Evolutionary conservation across 1,140 invertebrate species (phyloP), one percentile per base, ranked within the genome.

Genomic region (Ostrea denselamellosa): DNA sequence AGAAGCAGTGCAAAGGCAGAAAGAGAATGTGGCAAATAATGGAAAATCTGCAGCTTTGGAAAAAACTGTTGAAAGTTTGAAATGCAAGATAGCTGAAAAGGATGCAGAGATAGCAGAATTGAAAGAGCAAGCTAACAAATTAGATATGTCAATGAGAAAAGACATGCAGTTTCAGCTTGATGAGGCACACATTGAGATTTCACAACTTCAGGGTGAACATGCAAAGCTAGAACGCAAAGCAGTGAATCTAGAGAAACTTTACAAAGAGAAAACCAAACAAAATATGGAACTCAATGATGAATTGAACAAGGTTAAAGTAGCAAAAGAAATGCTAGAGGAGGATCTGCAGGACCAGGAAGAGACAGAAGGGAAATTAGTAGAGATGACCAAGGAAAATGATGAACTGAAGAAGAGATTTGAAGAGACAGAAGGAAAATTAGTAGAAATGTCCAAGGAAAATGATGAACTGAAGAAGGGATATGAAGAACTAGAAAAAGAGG

Each of bases 121-220:
- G 22, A 71, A 68, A 44, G 85, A 81, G 8, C 71, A 85, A 3
- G 86, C 25, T 9, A 83, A 83, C n/a, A 83, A 83, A 22, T 44
- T 53, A 17, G 25, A 54, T 53, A 14, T 53, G 44, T 53, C 68
- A 28, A 86, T 85, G 8, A 56, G 56, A 12, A 89, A 85, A 54
- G 86, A 89, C 65, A 28, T 89, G 4, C 86, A 89, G 54, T 89
- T 89, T 53, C 88, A 89, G n/a, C 54, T 89, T 0, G 88, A 89
- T 8, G 88, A 89, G 82, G 85, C 84, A 71, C 25, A 84, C 22
- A 87, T 89, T n/a, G 88, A 89, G 81, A 86, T 86, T 52, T 85
- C 84, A 65, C 19, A 65, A 3, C n/a, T 87, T 14, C 83, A 87
- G 28, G 28, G 83, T 19, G 82, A 87, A 28, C 54, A 17, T 17